Evolutionary conservation across 2,797 vertebrate species (phyloP).

Genomic region (Pipistrellus nathusii): DNA sequence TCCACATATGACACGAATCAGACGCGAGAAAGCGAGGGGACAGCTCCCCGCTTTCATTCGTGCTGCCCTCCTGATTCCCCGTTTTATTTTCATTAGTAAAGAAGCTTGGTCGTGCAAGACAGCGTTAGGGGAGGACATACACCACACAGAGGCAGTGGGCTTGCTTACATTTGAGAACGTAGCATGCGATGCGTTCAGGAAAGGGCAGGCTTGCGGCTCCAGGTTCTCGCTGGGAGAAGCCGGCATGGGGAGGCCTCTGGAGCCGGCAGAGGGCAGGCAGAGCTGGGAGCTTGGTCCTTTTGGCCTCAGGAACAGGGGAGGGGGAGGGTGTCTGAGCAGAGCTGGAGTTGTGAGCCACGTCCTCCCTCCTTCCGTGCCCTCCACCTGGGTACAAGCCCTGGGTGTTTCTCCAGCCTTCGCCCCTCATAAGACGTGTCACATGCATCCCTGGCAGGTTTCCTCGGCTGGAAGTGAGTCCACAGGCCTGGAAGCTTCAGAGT

Average conservation of each 20-base stretch:
- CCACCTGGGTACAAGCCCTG: background rate
- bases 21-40: background rate
- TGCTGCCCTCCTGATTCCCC: background rate
- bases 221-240: background rate
- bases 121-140: background rate
- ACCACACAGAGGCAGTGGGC: background rate
- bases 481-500: background rate
- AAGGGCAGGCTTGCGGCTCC: background rate
- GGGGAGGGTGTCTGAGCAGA: background rate
- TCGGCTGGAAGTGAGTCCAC: background rate
- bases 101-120: background rate
- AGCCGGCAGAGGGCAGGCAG: background rate
- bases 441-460: background rate
- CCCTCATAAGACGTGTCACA: no score
- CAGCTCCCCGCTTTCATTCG: background rate
- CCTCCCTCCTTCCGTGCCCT: background rate
- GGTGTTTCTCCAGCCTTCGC: background rate
- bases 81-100: background rate
- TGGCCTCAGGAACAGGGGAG: background rate
- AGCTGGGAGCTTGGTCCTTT: background rate
- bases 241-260: background rate
- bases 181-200: background rate
- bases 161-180: background rate
- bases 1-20: background rate
- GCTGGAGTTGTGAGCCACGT: background rate